Conservation (phyloP, 1,140 invertebrate species). For the Drosophila kohkoa region DNA sequence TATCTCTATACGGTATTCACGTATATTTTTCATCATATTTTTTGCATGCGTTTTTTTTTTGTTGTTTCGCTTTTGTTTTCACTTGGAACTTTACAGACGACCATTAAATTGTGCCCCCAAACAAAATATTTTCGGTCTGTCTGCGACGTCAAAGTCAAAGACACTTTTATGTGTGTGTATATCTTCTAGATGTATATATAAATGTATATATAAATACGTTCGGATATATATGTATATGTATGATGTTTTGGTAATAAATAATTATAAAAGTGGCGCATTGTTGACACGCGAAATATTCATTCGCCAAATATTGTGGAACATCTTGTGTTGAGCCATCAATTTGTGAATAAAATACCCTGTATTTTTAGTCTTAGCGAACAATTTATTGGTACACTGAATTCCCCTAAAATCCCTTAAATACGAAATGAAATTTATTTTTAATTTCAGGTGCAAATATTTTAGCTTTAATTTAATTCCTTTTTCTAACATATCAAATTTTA, state of each 20-base stretch:
- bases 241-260: conserved; percentile 49
- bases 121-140: conserved; percentile 44
- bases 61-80: conserved; percentile 25
- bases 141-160: conserved; percentile 73
- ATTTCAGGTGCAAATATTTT: no score
- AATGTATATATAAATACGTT: conserved; percentile 8
- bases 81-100: conserved; percentile 26
- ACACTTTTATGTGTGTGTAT: conserved; percentile 53
- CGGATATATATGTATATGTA: conserved; percentile 8
- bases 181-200: conserved; percentile 24
- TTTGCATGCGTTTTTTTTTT: conserved; percentile 37
- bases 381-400: no score
- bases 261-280: conserved; percentile 34
- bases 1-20: no score
- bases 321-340: conserved; percentile 42
- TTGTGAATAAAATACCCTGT: conserved; percentile 34
- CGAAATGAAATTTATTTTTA: no score
- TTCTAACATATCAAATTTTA: no score
- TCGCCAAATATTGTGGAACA: conserved; percentile 44
- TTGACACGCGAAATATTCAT: conserved; percentile 67
- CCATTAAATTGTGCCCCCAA: conserved; percentile 34
- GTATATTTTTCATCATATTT: conserved; percentile 19
- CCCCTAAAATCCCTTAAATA: no score
- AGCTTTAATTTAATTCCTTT: no score
- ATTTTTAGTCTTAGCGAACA: neutral